A percentile compares a stretch with the other conserved stretches of the same genome.
These are phyloP conservation scores for Percopsis omiscomaycus DNA, from an alignment of 2,797 vertebrate genomes.

Conservation along the genomic window DNA sequence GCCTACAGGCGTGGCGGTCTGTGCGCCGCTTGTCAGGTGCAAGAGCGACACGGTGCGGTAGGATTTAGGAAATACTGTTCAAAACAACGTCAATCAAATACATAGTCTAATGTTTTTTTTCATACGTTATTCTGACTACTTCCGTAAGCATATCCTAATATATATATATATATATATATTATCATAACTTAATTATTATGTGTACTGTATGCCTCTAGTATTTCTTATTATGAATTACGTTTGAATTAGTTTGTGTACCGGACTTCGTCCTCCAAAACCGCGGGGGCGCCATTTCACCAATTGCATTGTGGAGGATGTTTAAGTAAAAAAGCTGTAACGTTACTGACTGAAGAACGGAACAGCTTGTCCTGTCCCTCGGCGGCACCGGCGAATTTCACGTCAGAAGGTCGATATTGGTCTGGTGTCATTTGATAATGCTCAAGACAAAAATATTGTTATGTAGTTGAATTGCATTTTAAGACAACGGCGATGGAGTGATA, in stretches of 20 bases:
- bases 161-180: no score
- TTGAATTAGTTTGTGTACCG: not conserved
- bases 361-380: conserved; percentile 39
- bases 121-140: no score
- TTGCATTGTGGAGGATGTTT: not conserved
- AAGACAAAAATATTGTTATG: not conserved
- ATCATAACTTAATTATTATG: no score
- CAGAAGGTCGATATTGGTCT: conserved; percentile 66
- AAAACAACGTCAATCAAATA: not conserved
- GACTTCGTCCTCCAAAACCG: conserved; percentile 12
- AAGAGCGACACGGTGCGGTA: conserved; percentile 51
- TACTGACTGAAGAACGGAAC: conserved; percentile 32
- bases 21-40: conserved; percentile 3
- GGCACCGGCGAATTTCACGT: conserved; percentile 58
- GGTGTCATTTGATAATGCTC: conserved; percentile 7
- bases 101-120: not conserved
- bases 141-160: not conserved
- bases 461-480: not conserved
- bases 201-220: no score
- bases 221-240: no score
- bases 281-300: conserved; percentile 35
- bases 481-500: conserved; percentile 14
- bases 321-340: not conserved
- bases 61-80: not conserved
- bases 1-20: conserved; percentile 80